Base-by-base conservation (phyloP, 1,140 invertebrate genomes). In the Formica exsecta region DNA sequence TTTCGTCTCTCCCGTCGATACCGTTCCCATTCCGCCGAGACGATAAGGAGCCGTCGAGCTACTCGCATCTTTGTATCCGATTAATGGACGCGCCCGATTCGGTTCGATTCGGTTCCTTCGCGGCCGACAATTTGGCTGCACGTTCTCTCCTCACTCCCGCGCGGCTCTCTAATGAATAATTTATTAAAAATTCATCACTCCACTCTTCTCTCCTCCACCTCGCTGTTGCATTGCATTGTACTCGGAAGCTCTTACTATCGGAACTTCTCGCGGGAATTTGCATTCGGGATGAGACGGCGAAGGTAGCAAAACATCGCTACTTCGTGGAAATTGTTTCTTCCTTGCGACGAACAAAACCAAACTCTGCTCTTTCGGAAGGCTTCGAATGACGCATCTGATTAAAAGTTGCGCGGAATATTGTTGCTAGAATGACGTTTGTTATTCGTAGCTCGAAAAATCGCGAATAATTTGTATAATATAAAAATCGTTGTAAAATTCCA, bases 171-270 rank as follows among this genome's bases (percentile, higher is more conserved):
- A 83, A 91, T 91, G 89, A 91, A 91, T 91, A 89, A 90, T 90
- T 91, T 90, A 91, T 89, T 87, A 87, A 91, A 89, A 91, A 89
- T 91, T 90, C 87, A 89, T 89, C 87, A 75, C 59, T 48, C 64
- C 25, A 13, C 5, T 19, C 44, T 51, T 11, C 44, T n/a, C 68
- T 25, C 57, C 41, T 13, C n/a, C 71, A 44, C 73, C 77, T 44
- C 32, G 22, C 22, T 22, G 22, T 22, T 76, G 38, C 65, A 25
- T 80, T 19, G 65, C 76, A 41, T 81, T 79, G 62, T 80, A 66
- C 36, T 79, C 22, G 25, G 38, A 66, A 61, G 57, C 44, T 71
- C 48, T 59, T 41, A 65, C 85, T 44, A 64, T 73, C 59, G 81
- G 61, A 85, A 85, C 81, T 77, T 65, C 74, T 66, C 81, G 81